Evolutionary conservation across 2,888 invertebrate species (phyloP), one percentile per base, ranked within the genome.

Genomic region (Noctua pronuba): DNA sequence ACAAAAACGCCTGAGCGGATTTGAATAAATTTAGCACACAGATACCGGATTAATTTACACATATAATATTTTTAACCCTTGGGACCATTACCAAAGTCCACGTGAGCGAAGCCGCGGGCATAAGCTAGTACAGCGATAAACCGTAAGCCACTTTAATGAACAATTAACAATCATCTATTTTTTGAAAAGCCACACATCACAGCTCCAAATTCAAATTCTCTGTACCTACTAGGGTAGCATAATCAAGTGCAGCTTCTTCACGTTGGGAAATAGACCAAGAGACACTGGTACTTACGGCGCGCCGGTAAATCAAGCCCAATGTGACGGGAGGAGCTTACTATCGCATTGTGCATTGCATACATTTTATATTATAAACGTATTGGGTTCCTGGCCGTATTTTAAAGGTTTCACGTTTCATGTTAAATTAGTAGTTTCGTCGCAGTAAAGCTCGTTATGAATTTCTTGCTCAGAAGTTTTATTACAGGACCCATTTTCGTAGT

Each of bases 251-350:
- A 28, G 18, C 35, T 65, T 73, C 73, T 58, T 66, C 62, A 80
- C 73, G 46, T 80, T 44, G 16, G 60, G 28, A 58, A 66, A 67
- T 64, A 46, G 64, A 72, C n/a, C 31, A 58, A 41, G 13, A 73
- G 65, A 73, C 62, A 68, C 2, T 55, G 66, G 46, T 62, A 70
- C 46, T 62, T 70, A 49, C 41, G 28, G 55, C 49, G 28, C 66
- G 46, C 31, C 70, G 28, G 84, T 82, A 84, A 84, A 84, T 82
- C 82, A 80, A 66, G 74, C 46, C 66, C 66, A 49, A 41, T 70
- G 80, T 49, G 82, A 84, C 81, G 24, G 62, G 35, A 55, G n/a
- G 18, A 24, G 70, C 81, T 82, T 80, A 69, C 73, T 62, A 49
- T 80, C 46, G 60, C 80, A 67, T 55, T 79, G 46, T 73, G 79